phyloP scores from a whole-genome alignment of 2,888 invertebrate genomes.

The Mesorhabditis sp. region DNA sequence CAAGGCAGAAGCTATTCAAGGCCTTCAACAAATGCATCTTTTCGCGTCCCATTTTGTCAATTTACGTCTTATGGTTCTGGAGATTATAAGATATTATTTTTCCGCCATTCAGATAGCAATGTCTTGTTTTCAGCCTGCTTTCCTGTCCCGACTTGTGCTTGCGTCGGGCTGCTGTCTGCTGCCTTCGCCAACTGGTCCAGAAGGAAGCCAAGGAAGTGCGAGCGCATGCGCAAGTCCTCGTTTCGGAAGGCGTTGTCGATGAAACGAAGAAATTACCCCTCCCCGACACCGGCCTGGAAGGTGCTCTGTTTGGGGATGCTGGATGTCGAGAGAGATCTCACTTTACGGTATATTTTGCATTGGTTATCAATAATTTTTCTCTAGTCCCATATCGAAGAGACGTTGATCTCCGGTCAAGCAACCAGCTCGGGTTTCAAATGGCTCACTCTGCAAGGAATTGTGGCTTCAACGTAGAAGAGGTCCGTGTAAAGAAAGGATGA shows the following conservation, averaged over 20 bases:
- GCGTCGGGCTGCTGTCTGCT: conserved; percentile 87
- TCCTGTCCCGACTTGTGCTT: conserved; percentile 83
- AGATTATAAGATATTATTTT: background rate
- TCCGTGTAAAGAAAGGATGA: conserved; percentile 58
- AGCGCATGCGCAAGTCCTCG: conserved; percentile 78
- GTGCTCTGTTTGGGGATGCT: conserved; percentile 84
- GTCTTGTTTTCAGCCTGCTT: conserved; percentile 60
- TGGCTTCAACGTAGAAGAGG: conserved; percentile 33
- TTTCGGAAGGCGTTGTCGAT: conserved; percentile 57
- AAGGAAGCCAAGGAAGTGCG: conserved; percentile 93
- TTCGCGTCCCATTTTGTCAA: conserved; percentile 93
- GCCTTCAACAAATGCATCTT: conserved; percentile 92
- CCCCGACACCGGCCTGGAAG: conserved; percentile 74
- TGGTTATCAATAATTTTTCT: background rate
- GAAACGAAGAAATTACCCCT: conserved; percentile 39
- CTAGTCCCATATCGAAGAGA: conserved; percentile 66
- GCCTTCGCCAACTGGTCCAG: conserved; percentile 88
- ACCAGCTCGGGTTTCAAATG: too few relatives aligned
- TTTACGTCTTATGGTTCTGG: conserved; percentile 69
- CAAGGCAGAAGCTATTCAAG: conserved; percentile 89
- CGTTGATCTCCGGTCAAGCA: conserved; percentile 82
- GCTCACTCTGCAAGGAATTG: conserved; percentile 80
- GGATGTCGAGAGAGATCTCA: conserved; percentile 82
- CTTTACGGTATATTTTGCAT: conserved; percentile 61
- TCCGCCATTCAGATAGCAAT: conserved; percentile 11